Evolutionary conservation across 2,113 vertebrate species (phyloP), one percentile per base, ranked within the genome.

Genomic region (Trogon surrucura): DNA sequence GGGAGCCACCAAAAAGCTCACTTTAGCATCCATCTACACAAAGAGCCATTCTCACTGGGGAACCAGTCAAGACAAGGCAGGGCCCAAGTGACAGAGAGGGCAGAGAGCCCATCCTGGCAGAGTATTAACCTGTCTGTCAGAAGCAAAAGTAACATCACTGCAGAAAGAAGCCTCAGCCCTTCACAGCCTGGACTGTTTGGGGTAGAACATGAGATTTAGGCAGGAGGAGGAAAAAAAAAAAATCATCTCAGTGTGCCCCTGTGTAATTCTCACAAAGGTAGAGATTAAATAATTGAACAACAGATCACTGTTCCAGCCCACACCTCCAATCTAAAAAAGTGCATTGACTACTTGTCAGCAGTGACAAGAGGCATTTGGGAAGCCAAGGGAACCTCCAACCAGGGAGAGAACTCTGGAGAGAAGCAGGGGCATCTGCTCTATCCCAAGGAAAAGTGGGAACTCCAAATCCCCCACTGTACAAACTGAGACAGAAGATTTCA

Each of bases 341-440:
- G 5, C 18, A 73, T 6, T 91, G 67, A 71, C 56, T 81, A 16
- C 69, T 74, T 78, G 51, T 84, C 61, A 91, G 25, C 41, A 92
- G 64, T n/a, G 22, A 64, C 53, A 91, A 30, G 6, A 27, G 21
- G 26, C 16, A 44, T 50, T 61, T 69, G 53, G 26, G 58, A 79
- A 79, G 20, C 7, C 44, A 71, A 4, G 3, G 11, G 32, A 89
- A 13, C 12, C 54, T 62, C 15, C 22, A 89, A 56, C 47, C 23
- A 70, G 7, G 17, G 14, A 57, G 7, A 75, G 6, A 0, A 1
- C 19, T 56, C 20, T 54, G 47, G 6, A 16, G 16, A 62, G 16
- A 58, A 26, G 32, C 7, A 53, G 80, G 4, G 32, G 14, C 22
- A 58, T 78, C 27, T 61, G 4, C 16, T 61, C 17, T 69, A 58